Percentiles rank a stretch among this genome's conserved stretches.
phyloP scores from a whole-genome alignment of 2,888 invertebrate species.

The Apamea crenata region DNA sequence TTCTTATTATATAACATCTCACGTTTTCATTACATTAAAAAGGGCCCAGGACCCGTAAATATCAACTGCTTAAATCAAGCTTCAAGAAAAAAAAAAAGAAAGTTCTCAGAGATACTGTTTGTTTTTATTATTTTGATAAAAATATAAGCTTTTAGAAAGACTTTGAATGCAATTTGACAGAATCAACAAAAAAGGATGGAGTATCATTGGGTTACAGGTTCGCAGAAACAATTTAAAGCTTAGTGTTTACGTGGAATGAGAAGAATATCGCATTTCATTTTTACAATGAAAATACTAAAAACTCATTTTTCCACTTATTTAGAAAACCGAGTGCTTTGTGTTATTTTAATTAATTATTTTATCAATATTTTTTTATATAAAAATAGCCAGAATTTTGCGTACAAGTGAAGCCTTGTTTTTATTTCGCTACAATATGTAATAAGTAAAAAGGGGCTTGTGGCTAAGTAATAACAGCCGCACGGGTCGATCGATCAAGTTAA shows the following conservation, averaged over 20 bases:
- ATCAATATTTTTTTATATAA: too few relatives aligned
- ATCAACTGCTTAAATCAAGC: too few relatives aligned
- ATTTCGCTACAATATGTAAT: too few relatives aligned
- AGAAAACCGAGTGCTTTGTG: not conserved
- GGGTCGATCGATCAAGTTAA: too few relatives aligned
- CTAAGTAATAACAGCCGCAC: too few relatives aligned
- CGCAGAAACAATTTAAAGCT: slow-evolving; percentile 4
- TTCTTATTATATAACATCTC: too few relatives aligned
- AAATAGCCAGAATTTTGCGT: not conserved
- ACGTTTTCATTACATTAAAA: too few relatives aligned
- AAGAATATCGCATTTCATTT: slow-evolving; percentile 1
- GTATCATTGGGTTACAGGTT: slow-evolving; percentile 1
- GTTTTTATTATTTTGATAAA: not conserved
- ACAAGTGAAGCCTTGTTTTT: too few relatives aligned
- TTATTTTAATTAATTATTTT: not conserved
- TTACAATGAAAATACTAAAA: not conserved
- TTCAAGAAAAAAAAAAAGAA: not conserved
- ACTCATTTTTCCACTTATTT: not conserved
- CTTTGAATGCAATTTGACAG: not conserved
- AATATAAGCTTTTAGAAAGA: too few relatives aligned
- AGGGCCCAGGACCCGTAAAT: too few relatives aligned
- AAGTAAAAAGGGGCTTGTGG: too few relatives aligned
- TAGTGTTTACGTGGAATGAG: not conserved
- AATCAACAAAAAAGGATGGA: not conserved
- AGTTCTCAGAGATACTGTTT: not conserved